These are phyloP conservation scores for Heterotilapia buettikoferi DNA, from an alignment of 2,113 vertebrate species.

Conservation along the genomic window DNA sequence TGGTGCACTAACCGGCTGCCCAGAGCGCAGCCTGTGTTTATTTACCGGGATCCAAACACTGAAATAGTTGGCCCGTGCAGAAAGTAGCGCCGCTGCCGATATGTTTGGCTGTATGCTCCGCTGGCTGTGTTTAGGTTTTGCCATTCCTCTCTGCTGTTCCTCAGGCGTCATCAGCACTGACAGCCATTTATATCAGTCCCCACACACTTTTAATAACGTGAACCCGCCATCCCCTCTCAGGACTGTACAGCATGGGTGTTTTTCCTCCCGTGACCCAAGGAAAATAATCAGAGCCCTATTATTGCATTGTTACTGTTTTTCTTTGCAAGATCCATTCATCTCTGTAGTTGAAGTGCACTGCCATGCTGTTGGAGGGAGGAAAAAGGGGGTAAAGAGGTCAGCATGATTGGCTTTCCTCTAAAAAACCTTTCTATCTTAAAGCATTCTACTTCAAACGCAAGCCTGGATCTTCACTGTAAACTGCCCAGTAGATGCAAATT, in stretches of 20 bases:
- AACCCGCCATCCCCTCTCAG: not conserved
- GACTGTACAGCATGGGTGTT: not conserved
- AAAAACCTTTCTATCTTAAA: not conserved
- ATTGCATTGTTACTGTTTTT: slow-evolving; percentile 48
- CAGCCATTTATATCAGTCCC: slow-evolving; percentile 52
- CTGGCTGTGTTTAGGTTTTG: slow-evolving; percentile 43
- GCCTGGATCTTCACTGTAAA: not conserved
- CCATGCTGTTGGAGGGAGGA: not conserved
- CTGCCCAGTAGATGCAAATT: not conserved
- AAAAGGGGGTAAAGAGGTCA: slow-evolving; percentile 29
- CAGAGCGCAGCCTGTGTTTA: slow-evolving; percentile 45
- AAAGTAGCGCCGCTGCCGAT: slow-evolving; percentile 29
- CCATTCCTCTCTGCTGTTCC: slow-evolving; percentile 35
- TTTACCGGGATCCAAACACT: slow-evolving; percentile 59
- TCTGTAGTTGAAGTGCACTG: slow-evolving; percentile 34
- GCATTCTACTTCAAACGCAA: not conserved
- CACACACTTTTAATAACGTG: slow-evolving; percentile 35
- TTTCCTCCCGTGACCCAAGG: slow-evolving; percentile 54
- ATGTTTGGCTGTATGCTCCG: slow-evolving; percentile 28
- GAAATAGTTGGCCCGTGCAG: slow-evolving; percentile 37
- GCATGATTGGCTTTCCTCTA: not conserved
- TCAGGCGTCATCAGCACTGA: slow-evolving; percentile 43
- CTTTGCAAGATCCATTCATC: slow-evolving; percentile 35
- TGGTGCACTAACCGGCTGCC: slow-evolving; percentile 26
- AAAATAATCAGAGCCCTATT: slow-evolving; percentile 56